phyloP scores from a whole-genome alignment of 2,797 vertebrate species.

The Gadopsis bispinosus region DNA sequence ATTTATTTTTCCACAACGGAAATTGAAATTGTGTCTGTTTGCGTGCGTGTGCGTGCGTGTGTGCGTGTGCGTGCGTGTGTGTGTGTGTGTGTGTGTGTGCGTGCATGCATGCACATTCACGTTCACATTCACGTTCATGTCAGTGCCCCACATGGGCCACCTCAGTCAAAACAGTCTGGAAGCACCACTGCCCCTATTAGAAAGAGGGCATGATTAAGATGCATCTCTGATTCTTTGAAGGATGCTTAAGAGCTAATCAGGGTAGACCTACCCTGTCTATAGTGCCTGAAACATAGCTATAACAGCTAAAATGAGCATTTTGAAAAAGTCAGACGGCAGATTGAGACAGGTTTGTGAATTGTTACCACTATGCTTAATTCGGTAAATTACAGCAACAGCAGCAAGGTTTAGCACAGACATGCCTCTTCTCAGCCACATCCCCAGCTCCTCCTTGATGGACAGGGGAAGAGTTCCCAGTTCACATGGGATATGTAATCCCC shows the following conservation, averaged over 20 bases:
- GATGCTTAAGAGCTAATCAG: conserved; percentile 34
- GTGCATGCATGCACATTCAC: too few relatives aligned
- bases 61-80: too few relatives aligned
- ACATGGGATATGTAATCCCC: conserved; percentile 28
- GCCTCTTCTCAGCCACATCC: not conserved
- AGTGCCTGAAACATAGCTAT: conserved; percentile 15
- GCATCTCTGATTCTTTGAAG: conserved; percentile 33
- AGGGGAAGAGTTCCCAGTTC: conserved; percentile 1
- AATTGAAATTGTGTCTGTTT: too few relatives aligned
- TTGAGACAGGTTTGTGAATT: conserved; percentile 13
- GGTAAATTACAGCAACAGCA: conserved; percentile 4
- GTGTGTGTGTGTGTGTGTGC: too few relatives aligned
- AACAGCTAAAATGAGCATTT: conserved; percentile 15
- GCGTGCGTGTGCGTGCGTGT: too few relatives aligned
- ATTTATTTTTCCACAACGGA: too few relatives aligned
- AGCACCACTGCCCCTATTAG: conserved; percentile 35
- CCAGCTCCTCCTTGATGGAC: conserved; percentile 2
- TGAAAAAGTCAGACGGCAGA: conserved; percentile 6
- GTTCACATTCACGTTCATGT: too few relatives aligned
- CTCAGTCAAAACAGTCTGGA: too few relatives aligned
- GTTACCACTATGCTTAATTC: conserved; percentile 8
- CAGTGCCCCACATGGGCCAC: too few relatives aligned
- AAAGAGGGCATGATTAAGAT: conserved; percentile 49
- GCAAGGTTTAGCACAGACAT: not conserved
- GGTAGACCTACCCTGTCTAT: not conserved